Evolutionary conservation across 2,888 invertebrate species (phyloP).

Genomic region (Abrostola tripartita): DNA sequence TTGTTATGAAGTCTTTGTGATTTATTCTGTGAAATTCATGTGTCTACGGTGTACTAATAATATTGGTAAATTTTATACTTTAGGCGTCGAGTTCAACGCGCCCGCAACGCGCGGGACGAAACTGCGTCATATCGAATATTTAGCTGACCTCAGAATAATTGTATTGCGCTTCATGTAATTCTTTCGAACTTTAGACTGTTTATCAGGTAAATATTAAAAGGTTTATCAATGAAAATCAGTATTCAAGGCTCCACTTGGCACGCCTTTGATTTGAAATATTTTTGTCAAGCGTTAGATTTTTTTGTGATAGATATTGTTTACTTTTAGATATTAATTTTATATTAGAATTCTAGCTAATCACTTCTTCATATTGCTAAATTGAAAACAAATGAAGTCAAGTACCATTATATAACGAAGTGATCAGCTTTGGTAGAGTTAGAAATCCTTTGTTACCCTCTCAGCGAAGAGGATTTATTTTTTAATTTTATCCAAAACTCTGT

Average conservation of each 20-base stretch:
- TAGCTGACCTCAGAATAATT: constrained; percentile 40
- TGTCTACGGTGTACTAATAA: constrained; percentile 46
- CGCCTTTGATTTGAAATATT: constrained; percentile 59
- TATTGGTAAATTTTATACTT: constrained; percentile 54
- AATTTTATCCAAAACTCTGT: constrained; percentile 36
- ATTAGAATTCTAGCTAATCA: constrained; percentile 60
- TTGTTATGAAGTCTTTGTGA: constrained; percentile 78
- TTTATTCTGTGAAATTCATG: constrained; percentile 72
- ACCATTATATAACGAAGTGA: constrained; percentile 47
- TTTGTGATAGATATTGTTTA: constrained; percentile 84
- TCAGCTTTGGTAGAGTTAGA: constrained; percentile 42
- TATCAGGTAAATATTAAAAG: constrained; percentile 38
- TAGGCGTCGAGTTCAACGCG: constrained; percentile 18
- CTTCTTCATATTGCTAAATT: constrained; percentile 56
- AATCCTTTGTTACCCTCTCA: constrained; percentile 49
- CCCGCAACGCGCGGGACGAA: constrained; percentile 10
- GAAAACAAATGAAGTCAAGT: constrained; percentile 34
- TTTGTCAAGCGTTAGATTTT: constrained; percentile 67
- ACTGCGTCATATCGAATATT: constrained; percentile 34
- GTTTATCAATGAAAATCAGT: constrained; percentile 61
- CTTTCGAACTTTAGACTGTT: constrained; percentile 43
- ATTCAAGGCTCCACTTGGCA: constrained; percentile 58
- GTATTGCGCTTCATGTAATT: constrained; percentile 37
- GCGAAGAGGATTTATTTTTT: constrained; percentile 40
- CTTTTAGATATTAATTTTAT: constrained; percentile 73